Evolutionary conservation across 2,888 invertebrate genomes (phyloP).

Genomic region (Parnassius glacialis): DNA sequence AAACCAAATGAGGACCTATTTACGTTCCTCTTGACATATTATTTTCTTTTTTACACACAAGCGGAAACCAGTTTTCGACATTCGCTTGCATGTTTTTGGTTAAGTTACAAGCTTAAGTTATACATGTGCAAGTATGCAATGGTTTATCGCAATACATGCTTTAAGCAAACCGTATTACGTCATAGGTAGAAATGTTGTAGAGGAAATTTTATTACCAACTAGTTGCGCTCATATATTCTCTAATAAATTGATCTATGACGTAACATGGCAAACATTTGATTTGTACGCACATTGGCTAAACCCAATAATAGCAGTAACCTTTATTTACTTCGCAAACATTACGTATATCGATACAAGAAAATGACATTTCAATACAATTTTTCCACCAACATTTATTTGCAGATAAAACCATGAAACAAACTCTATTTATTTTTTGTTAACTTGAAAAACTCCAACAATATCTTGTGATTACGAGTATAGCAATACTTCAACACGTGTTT

Average conservation of each 20-base stretch:
- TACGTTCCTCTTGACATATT: slow-evolving; percentile 25
- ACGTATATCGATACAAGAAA: background rate
- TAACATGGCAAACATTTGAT: slow-evolving; percentile 12
- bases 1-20: slow-evolving; percentile 24
- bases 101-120: slow-evolving; percentile 19
- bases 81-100: slow-evolving; percentile 25
- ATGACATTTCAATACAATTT: background rate
- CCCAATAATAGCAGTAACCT: background rate
- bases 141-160: background rate
- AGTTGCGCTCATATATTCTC: background rate
- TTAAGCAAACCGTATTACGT: background rate
- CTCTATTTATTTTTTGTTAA: slow-evolving; percentile 4
- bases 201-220: background rate
- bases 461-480: slow-evolving; percentile 24
- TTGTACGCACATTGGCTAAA: slow-evolving; percentile 1
- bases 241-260: slow-evolving; percentile 5
- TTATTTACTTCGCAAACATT: slow-evolving; percentile 2
- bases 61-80: slow-evolving; percentile 22
- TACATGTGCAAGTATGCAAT: background rate
- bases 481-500: slow-evolving; percentile 61
- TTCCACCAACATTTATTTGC: too few relatives aligned
- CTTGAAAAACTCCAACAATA: slow-evolving; percentile 31
- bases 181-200: background rate
- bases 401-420: too few relatives aligned
- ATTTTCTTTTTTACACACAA: slow-evolving; percentile 16